Conservation (phyloP, 2,888 invertebrate species). For the Ophonus ardosiacus region DNA sequence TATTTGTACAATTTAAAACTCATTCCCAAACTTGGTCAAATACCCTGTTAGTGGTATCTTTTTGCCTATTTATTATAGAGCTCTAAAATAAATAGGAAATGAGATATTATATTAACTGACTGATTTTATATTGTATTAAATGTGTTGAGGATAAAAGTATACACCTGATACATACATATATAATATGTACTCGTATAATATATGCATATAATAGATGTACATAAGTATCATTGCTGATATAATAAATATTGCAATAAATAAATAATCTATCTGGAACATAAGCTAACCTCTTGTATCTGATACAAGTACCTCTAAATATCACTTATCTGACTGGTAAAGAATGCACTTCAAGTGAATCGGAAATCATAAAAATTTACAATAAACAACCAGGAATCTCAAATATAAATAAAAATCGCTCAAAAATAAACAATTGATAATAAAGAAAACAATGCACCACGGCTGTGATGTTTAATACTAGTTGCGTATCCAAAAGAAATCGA, state of each 20-base stretch:
- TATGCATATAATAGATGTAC: constrained; percentile 62
- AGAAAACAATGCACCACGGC: constrained; percentile 49
- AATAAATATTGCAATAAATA: constrained; percentile 64
- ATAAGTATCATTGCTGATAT: constrained; percentile 64
- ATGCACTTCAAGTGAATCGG: constrained; percentile 63
- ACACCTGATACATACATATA: constrained; percentile 49
- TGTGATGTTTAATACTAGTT: constrained; percentile 50
- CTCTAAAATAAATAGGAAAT: too few species aligned
- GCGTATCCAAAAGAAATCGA: constrained; percentile 23
- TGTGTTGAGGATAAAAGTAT: not conserved
- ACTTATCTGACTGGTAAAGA: constrained; percentile 64
- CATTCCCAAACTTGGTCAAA: too few species aligned
- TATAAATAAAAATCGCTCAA: constrained; percentile 56
- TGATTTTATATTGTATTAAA: not conserved
- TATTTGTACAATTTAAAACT: too few species aligned
- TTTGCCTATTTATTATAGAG: too few species aligned
- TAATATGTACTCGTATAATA: constrained; percentile 63
- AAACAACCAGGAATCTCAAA: constrained; percentile 52
- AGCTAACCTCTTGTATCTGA: constrained; percentile 60
- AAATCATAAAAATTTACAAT: constrained; percentile 60
- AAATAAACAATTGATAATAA: constrained; percentile 62
- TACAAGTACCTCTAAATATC: constrained; percentile 62
- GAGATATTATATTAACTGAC: too few species aligned
- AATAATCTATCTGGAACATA: constrained; percentile 63
- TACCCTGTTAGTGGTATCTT: too few species aligned